These are phyloP conservation scores for Mus musculus DNA, from an alignment of 2,113 vertebrate species.

Conservation along the genomic window DNA sequence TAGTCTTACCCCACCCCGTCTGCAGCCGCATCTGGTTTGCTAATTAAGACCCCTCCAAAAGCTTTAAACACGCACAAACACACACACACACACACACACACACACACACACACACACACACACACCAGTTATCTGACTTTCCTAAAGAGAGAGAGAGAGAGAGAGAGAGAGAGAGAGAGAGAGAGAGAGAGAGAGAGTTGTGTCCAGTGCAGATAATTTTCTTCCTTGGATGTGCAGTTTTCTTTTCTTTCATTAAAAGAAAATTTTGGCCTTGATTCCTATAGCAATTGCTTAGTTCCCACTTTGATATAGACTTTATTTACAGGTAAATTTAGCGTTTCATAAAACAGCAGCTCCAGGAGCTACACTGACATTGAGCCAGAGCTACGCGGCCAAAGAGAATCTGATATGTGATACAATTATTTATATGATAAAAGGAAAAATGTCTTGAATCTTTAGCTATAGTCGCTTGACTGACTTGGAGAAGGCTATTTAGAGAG, in stretches of 20 bases:
- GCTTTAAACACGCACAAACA: not conserved
- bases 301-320: conserved; percentile 4
- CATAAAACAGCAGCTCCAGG: conserved; percentile 33
- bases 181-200: conserved; percentile 18
- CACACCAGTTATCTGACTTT: conserved; percentile 60
- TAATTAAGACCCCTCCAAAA: conserved; percentile 51
- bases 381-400: not conserved
- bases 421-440: conserved; percentile 1
- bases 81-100: no score
- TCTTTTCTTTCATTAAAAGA: not conserved
- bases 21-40: not conserved
- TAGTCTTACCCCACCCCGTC: not conserved
- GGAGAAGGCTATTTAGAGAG: conserved; percentile 16
- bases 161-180: not conserved
- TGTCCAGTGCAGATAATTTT: conserved; percentile 67
- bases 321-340: conserved; percentile 7
- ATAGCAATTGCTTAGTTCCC: conserved; percentile 13
- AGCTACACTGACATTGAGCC: not conserved
- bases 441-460: conserved; percentile 17
- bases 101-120: conserved; percentile 41
- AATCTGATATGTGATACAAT: conserved; percentile 27
- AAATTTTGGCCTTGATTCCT: conserved; percentile 12
- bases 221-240: conserved; percentile 41
- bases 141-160: not conserved
- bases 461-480: not conserved